phyloP scores from a whole-genome alignment of 2,113 vertebrate genomes.

The Saccopteryx bilineata region DNA sequence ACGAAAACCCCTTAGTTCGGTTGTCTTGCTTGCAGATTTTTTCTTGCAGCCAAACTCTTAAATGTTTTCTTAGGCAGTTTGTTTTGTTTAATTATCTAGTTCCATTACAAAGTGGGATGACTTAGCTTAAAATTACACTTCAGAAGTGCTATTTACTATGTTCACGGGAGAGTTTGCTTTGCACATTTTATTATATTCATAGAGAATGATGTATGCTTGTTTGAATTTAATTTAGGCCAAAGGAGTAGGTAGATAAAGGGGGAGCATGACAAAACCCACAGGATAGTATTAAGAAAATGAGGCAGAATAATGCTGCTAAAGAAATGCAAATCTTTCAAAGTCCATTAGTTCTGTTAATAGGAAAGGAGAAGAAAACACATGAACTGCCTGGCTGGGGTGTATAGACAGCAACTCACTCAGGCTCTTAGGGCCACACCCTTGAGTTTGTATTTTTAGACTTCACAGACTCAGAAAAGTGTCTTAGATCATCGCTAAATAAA shows the following conservation, averaged over 20 bases:
- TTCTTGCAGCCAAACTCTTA: background rate
- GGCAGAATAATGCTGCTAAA: conserved; percentile 78
- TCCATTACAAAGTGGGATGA: conserved; percentile 82
- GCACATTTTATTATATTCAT: conserved; percentile 84
- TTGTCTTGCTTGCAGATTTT: background rate
- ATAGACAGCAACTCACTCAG: conserved; percentile 30
- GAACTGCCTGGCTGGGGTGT: conserved; percentile 61
- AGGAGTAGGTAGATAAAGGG: conserved; percentile 83
- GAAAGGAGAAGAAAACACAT: conserved; percentile 26
- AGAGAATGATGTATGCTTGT: conserved; percentile 59
- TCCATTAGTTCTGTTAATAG: conserved; percentile 64
- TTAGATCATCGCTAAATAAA: conserved; percentile 8
- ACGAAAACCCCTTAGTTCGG: background rate
- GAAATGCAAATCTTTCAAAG: conserved; percentile 75
- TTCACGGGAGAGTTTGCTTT: conserved; percentile 76
- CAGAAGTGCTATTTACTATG: conserved; percentile 72
- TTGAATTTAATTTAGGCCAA: conserved; percentile 87
- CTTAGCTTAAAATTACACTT: conserved; percentile 83
- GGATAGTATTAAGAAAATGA: conserved; percentile 82
- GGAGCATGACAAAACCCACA: conserved; percentile 74
- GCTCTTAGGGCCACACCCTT: background rate
- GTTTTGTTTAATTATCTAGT: conserved; percentile 76
- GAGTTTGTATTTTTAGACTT: conserved; percentile 45
- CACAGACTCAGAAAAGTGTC: background rate
- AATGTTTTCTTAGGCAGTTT: conserved; percentile 64